Evolutionary conservation across 2,113 vertebrate species (phyloP).

Genomic region (Tretioscincus oriximinensis): DNA sequence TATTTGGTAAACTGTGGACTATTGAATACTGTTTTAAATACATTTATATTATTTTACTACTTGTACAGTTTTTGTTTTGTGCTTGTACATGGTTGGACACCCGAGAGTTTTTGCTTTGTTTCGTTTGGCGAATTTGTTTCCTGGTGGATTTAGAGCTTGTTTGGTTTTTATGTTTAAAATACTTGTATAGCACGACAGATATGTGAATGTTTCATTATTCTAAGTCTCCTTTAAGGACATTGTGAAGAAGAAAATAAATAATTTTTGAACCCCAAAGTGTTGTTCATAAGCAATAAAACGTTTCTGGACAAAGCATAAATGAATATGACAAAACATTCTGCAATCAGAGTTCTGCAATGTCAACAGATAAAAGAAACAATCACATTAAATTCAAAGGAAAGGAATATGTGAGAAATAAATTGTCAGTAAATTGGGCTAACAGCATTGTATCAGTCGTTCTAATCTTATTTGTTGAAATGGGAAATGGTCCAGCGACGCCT

Average conservation of each 20-base stretch:
- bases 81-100: too few species aligned
- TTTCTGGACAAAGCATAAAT: not conserved
- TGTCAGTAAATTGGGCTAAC: not conserved
- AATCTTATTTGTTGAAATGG: not conserved
- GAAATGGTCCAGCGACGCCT: not conserved
- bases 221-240: not conserved
- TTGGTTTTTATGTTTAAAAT: too few species aligned
- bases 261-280: not conserved
- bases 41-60: too few species aligned
- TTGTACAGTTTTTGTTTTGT: too few species aligned
- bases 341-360: not conserved
- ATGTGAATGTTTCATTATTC: not conserved
- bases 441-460: not conserved
- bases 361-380: not conserved
- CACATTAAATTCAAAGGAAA: slow-evolving; percentile 5
- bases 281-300: not conserved
- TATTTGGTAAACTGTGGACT: too few species aligned
- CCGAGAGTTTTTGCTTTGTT: too few species aligned
- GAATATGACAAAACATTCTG: not conserved
- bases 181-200: not conserved
- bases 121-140: too few species aligned
- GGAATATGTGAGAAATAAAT: slow-evolving; percentile 10
- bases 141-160: too few species aligned
- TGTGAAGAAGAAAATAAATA: not conserved
- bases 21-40: too few species aligned